Percentiles rank a stretch among this genome's conserved stretches.
phyloP scores from a whole-genome alignment of 2,113 vertebrate species.

The Lipotes vexillifer region DNA sequence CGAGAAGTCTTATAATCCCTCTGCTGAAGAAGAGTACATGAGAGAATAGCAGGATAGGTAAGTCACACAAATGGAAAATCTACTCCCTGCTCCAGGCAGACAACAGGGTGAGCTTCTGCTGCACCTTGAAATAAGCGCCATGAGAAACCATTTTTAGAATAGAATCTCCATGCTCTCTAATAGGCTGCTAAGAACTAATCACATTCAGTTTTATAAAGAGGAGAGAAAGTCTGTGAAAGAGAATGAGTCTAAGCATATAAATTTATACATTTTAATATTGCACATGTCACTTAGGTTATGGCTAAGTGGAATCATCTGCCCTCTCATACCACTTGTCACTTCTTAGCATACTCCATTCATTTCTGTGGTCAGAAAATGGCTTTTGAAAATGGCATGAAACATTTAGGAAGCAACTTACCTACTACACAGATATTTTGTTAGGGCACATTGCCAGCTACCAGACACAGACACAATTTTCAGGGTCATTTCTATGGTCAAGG shows the following conservation, averaged over 20 bases:
- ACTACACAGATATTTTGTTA: background rate
- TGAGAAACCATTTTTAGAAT: background rate
- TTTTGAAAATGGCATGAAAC: background rate
- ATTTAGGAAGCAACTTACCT: background rate
- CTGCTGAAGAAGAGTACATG: background rate
- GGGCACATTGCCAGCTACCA: background rate
- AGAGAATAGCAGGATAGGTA: background rate
- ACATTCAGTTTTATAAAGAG: background rate
- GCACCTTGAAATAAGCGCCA: background rate
- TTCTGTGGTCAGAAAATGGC: background rate
- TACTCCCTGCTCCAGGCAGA: background rate
- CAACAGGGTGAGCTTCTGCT: background rate
- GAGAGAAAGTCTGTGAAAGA: background rate
- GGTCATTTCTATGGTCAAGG: background rate
- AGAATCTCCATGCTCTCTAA: background rate
- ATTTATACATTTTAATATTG: background rate
- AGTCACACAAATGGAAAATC: background rate
- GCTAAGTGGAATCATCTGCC: background rate
- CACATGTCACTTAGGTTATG: background rate
- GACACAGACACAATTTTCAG: background rate
- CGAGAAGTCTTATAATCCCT: background rate
- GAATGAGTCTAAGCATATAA: background rate
- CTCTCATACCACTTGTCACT: background rate
- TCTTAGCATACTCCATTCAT: background rate
- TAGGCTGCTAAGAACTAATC: background rate